These are phyloP conservation scores for Oncorhynchus gorbuscha DNA, from an alignment of 2,113 vertebrate species.

Conservation along the genomic window DNA sequence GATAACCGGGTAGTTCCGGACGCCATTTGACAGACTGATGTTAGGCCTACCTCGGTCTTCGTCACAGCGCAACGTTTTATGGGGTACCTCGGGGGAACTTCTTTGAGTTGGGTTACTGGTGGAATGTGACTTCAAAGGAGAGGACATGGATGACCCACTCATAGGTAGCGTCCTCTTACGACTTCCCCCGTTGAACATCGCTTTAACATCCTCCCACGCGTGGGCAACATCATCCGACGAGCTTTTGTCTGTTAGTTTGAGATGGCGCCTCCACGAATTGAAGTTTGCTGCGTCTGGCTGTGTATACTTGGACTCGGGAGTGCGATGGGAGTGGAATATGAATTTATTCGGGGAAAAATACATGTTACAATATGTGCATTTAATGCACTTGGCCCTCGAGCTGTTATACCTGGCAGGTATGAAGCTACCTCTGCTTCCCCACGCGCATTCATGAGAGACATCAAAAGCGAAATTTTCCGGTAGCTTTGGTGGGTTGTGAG, in stretches of 20 bases:
- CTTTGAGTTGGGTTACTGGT: slow-evolving; percentile 59
- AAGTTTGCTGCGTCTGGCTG: slow-evolving; percentile 92
- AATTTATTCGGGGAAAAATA: slow-evolving; percentile 94
- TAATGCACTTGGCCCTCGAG: slow-evolving; percentile 91
- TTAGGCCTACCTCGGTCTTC: slow-evolving; percentile 60
- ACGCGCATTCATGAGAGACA: slow-evolving; percentile 89
- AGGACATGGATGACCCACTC: slow-evolving; percentile 66
- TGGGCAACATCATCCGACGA: slow-evolving; percentile 84
- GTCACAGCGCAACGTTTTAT: slow-evolving; percentile 77
- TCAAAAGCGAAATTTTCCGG: slow-evolving; percentile 91
- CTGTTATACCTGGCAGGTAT: slow-evolving; percentile 90
- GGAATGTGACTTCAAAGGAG: slow-evolving; percentile 63
- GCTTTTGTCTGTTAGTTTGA: slow-evolving; percentile 85
- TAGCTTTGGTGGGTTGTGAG: slow-evolving; percentile 85
- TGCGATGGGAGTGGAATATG: slow-evolving; percentile 91
- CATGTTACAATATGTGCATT: slow-evolving; percentile 88
- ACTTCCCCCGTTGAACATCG: slow-evolving; percentile 97
- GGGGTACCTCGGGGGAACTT: slow-evolving; percentile 71
- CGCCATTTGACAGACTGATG: slow-evolving; percentile 64
- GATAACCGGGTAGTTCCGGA: slow-evolving; percentile 90
- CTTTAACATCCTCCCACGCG: slow-evolving; percentile 97
- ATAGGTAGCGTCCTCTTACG: slow-evolving; percentile 90
- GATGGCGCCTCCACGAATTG: slow-evolving; percentile 91
- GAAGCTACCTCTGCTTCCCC: slow-evolving; percentile 88
- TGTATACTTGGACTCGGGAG: slow-evolving; percentile 87